These are phyloP conservation scores for Batillaria attramentaria DNA, from an alignment of 1,140 invertebrate genomes.

Conservation along the genomic window DNA sequence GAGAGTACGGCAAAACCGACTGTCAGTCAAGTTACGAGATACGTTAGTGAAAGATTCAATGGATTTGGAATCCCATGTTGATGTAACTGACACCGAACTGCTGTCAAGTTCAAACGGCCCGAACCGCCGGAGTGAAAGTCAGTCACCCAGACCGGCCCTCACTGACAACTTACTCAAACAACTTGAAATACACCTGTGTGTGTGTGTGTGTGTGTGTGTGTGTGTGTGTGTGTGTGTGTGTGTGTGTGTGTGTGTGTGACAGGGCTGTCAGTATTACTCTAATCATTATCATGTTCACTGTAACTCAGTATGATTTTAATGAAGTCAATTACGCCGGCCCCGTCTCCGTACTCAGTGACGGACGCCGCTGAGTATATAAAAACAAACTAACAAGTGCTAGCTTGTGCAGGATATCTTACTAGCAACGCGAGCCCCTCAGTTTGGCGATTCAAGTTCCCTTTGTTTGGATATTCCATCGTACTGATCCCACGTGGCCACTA, in stretches of 20 bases:
- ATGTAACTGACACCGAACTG: no score
- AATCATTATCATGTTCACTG: background rate
- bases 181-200: background rate
- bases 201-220: background rate
- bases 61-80: background rate
- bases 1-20: no score
- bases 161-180: background rate
- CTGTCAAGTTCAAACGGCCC: background rate
- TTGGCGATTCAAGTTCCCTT: no score
- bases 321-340: no score
- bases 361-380: background rate
- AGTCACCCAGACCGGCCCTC: no score
- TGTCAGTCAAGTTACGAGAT: background rate
- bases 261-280: background rate
- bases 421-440: no score
- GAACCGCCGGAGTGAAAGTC: no score
- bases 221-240: background rate
- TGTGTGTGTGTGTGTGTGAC: constrained; percentile 4
- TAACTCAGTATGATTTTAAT: background rate
- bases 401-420: background rate
- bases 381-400: background rate
- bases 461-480: no score
- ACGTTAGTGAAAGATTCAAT: background rate
- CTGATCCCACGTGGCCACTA: no score
- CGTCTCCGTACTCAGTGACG: background rate